Evolutionary conservation across 2,888 invertebrate genomes (phyloP).

Genomic region (Tridacna crocea): DNA sequence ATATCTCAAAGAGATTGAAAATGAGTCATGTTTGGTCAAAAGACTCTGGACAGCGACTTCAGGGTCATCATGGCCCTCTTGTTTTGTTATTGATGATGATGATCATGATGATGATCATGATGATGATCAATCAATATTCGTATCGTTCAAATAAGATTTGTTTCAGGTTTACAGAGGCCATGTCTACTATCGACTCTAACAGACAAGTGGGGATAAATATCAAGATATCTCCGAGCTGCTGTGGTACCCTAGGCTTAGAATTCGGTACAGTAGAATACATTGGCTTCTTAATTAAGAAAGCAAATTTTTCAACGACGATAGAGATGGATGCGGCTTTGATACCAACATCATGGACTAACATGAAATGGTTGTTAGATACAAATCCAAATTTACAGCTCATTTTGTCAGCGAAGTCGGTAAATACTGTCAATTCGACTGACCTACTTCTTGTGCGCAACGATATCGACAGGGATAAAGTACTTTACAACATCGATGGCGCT

Average conservation of each 20-base stretch:
- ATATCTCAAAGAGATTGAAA: no score
- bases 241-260: constrained; percentile 32
- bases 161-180: neutral
- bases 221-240: constrained; percentile 35
- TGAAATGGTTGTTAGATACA: constrained; percentile 61
- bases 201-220: constrained; percentile 1
- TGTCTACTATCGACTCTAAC: neutral
- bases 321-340: constrained; percentile 49
- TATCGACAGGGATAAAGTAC: constrained; percentile 53
- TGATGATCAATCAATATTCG: no score
- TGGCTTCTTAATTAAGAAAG: neutral
- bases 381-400: constrained; percentile 52
- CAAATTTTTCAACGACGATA: constrained; percentile 4
- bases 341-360: constrained; percentile 56
- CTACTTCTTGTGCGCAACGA: constrained; percentile 68
- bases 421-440: constrained; percentile 47
- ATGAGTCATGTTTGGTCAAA: no score
- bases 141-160: neutral
- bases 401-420: constrained; percentile 48
- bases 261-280: constrained; percentile 40
- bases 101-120: no score
- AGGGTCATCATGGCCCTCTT: no score
- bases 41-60: no score
- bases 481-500: constrained; percentile 63
- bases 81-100: no score